Evolutionary conservation across 2,113 vertebrate species (phyloP), one percentile per base, ranked within the genome.

Genomic region (Hemiprocne comata): DNA sequence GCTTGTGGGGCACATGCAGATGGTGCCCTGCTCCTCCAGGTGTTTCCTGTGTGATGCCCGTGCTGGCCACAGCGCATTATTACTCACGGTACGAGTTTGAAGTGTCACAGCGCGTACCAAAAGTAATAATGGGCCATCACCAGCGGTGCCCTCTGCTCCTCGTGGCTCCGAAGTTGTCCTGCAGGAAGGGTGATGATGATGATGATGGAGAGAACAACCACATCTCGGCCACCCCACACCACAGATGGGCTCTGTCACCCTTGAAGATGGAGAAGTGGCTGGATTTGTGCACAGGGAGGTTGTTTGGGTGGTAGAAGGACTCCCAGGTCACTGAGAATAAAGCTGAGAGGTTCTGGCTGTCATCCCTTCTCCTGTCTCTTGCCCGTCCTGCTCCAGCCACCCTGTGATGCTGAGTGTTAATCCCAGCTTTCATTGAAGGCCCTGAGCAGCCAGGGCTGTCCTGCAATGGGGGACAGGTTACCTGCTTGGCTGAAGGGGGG

Each of bases 11-110:
- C 55, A 25, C 0, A 0, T 34, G 46, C 17, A 26, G 69, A 7
- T 0, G 0, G n/a, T 65, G 69, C 51, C 57, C 75, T 21, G 85
- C 58, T 79, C 61, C 50, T 72, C 78, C 80, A 19, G 78, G 7
- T 3, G 38, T 31, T 34, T 29, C 58, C 79, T 15, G 6, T 0
- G 3, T 11, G 98, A 29, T 87, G 98, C 96, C 69, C 7, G 61
- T 89, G 98, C 98, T 98, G 98, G 97, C 97, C 98, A 98, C 99
- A 88, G 98, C 99, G 99, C 99, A 99, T 99, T 99, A 99, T 99
- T 99, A 99, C 99, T 99, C 99, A 99, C 99, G 99, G 99, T 99
- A 99, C 99, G 99, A 99, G 99, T 99, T 98, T 99, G 99, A 99
- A 98, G 98, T 98, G 99, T 99, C 99, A 99, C 99, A 99, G 99